Evolutionary conservation across 2,797 vertebrate species (phyloP).

Genomic region (Bovichtus variegatus): DNA sequence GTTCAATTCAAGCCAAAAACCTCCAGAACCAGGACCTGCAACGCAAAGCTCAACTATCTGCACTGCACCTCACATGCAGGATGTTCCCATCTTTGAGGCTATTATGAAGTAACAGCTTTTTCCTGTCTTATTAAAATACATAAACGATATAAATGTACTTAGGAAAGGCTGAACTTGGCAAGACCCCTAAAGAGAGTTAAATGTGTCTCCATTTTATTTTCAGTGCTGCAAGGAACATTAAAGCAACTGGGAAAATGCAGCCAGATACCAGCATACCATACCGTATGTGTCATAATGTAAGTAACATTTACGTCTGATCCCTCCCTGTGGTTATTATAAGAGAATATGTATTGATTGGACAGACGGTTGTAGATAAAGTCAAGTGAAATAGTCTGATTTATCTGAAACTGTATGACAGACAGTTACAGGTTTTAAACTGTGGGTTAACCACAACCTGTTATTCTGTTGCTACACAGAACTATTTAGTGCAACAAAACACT

Average conservation of each 20-base stretch:
- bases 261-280: background rate
- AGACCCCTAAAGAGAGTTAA: constrained; percentile 48
- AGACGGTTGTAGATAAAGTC: background rate
- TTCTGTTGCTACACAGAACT: background rate
- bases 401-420: background rate
- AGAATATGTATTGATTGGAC: background rate
- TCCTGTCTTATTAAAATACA: constrained; percentile 44
- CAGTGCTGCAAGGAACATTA: constrained; percentile 23
- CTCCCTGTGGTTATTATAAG: background rate
- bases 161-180: constrained; percentile 44
- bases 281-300: background rate
- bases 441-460: background rate
- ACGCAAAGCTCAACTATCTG: background rate
- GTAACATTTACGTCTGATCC: background rate
- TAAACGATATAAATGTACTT: constrained; percentile 39
- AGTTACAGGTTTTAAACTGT: background rate
- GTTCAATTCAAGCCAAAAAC: constrained; percentile 4
- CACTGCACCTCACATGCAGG: background rate
- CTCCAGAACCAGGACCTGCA: background rate
- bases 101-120: constrained; percentile 37
- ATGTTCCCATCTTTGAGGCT: constrained; percentile 1
- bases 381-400: background rate
- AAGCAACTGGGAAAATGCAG: constrained; percentile 18
- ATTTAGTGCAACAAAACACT: background rate
- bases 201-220: constrained; percentile 52